phyloP scores from a whole-genome alignment of 1,140 invertebrate species.

The Helicoverpa zea region DNA sequence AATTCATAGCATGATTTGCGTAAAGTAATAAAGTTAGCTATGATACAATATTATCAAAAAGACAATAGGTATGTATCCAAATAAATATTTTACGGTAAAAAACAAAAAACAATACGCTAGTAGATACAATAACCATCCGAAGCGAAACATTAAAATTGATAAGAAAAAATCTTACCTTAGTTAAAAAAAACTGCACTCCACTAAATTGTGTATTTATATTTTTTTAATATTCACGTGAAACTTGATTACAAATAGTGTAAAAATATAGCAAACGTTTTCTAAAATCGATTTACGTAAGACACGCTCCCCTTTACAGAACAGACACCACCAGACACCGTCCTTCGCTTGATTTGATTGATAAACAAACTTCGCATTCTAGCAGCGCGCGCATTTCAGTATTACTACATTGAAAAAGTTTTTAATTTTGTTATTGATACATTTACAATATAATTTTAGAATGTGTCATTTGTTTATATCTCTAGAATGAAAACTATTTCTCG shows the following conservation, averaged over 20 bases:
- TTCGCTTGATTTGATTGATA: conserved; percentile 80
- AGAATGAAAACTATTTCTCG: no score
- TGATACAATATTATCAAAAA: background rate
- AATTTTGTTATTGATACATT: background rate
- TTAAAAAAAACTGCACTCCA: conserved; percentile 35
- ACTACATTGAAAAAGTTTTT: conserved; percentile 49
- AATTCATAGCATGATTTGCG: no score
- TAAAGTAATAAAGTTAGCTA: background rate
- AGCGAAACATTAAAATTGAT: background rate
- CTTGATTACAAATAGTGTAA: background rate
- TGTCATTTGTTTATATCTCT: no score
- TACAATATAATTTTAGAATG: no score
- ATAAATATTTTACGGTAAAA: background rate
- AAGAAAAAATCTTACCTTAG: conserved; percentile 43
- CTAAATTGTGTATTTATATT: conserved; percentile 19
- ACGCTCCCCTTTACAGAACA: conserved; percentile 52
- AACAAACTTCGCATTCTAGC: conserved; percentile 79
- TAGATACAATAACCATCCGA: background rate
- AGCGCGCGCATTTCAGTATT: conserved; percentile 80
- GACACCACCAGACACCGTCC: conserved; percentile 61
- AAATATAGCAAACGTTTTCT: conserved; percentile 20
- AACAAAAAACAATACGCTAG: background rate
- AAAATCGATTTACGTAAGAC: conserved; percentile 62
- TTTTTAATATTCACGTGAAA: conserved; percentile 10
- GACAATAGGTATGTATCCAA: background rate